Base-by-base conservation (phyloP, 2,888 invertebrate species). In the Maniola hyperantus region DNA sequence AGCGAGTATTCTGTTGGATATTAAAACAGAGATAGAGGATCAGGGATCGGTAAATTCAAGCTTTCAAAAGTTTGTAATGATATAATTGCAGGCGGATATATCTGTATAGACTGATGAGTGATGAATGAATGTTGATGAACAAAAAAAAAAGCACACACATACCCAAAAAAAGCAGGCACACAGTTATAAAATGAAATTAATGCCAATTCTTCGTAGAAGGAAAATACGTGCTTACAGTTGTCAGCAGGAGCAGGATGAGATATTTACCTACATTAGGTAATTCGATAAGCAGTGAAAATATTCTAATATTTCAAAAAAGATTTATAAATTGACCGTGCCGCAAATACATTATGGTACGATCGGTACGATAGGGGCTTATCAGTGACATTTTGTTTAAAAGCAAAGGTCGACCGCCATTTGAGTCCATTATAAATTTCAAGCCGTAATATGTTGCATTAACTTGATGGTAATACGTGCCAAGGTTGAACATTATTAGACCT, bases 401-500 rank as follows among this genome's bases (percentile, higher is more conserved):
- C 64, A 68, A 68, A 71, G 67, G 67, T 71, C 67, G 63, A 53
- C 70, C 67, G 61, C 66, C 42, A 62, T 68, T 68, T 67, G 69
- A 66, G 68, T 66, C 54, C 59, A 72, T 68, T 55, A 73, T 74
- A 71, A 73, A 73, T 70, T 71, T 73, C 64, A 71, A 64, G 67
- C 69, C 60, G 62, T 69, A 71, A 71, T 70, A 70, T 71, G 67
- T 70, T 76, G 75, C 75, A 74, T 74, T 74, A 75, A 74, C 70
- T 73, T 68, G 69, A 71, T 72, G 68, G 68, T 70, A 66, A 71
- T 68, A 68, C 67, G 33, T 62, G 61, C 60, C 75, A 76, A 78
- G 78, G 79, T 61, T 68, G 71, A 66, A 73, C 70, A 75, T 80
- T 79, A 83, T 80, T 79, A 79, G 74, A 73, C 70, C 74, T 77